phyloP scores from a whole-genome alignment of 2,888 invertebrate species.

The Norana najaformis region DNA sequence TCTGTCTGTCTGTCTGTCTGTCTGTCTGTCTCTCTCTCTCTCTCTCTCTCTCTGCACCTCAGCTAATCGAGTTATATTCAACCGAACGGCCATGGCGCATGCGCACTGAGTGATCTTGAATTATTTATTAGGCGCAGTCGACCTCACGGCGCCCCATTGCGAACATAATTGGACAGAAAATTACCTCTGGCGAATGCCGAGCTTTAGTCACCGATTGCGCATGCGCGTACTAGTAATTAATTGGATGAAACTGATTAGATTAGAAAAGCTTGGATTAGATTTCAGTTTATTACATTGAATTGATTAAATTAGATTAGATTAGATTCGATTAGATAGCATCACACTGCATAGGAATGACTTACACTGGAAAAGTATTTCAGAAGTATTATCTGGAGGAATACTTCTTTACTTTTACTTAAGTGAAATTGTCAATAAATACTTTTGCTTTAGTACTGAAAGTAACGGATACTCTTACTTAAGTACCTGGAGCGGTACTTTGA shows the following conservation, averaged over 20 bases:
- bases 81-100: not conserved
- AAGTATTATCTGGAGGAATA: no score
- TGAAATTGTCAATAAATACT: no score
- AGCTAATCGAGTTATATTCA: slow-evolving; percentile 1
- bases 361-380: no score
- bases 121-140: not conserved
- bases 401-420: no score
- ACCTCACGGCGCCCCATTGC: not conserved
- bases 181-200: not conserved
- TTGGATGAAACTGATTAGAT: not conserved
- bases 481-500: no score
- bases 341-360: no score
- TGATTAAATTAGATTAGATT: not conserved
- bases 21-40: not conserved
- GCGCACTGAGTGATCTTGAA: not conserved
- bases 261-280: not conserved
- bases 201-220: not conserved
- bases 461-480: no score
- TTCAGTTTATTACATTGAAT: no score
- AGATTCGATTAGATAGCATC: not conserved
- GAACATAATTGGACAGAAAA: not conserved
- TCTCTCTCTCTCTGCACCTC: not conserved
- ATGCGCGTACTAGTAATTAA: not conserved
- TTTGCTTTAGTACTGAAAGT: no score
- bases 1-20: not conserved